Evolutionary conservation across 2,113 vertebrate genomes (phyloP).

Genomic region (Eretmochelys imbricata): DNA sequence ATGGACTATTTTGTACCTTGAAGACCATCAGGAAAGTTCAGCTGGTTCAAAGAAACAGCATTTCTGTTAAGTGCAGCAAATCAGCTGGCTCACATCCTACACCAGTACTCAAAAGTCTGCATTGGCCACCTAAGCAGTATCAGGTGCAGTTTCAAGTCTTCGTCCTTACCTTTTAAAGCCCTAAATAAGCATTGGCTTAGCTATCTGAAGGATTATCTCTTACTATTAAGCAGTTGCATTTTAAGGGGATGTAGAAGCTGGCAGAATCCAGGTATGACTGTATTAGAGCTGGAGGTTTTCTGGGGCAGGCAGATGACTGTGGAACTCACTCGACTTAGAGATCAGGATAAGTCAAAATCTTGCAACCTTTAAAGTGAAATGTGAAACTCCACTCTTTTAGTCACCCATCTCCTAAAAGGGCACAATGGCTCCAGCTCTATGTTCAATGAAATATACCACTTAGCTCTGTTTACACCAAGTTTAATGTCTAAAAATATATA

Average conservation of each 20-base stretch:
- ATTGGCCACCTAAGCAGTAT: background rate
- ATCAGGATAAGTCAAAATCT: background rate
- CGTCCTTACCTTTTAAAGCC: background rate
- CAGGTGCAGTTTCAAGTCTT: background rate
- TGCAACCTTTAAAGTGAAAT: rapidly evolving
- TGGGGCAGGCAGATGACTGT: background rate
- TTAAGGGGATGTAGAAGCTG: background rate
- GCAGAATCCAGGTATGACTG: background rate
- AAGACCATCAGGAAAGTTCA: background rate
- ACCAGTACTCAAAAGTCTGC: rapidly evolving
- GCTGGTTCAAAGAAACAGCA: background rate
- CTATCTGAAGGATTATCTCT: background rate
- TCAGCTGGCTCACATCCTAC: background rate
- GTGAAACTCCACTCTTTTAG: background rate
- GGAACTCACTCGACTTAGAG: background rate
- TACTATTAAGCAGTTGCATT: background rate
- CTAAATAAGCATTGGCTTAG: background rate
- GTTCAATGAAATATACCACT: background rate
- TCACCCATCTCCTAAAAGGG: background rate
- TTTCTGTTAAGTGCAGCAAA: background rate
- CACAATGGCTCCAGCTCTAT: background rate
- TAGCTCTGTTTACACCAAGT: background rate
- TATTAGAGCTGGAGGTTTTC: background rate
- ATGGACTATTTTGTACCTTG: background rate
- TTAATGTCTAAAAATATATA: background rate